Evolutionary conservation across 2,888 invertebrate genomes (phyloP).

Genomic region (Mesochorus sp.): DNA sequence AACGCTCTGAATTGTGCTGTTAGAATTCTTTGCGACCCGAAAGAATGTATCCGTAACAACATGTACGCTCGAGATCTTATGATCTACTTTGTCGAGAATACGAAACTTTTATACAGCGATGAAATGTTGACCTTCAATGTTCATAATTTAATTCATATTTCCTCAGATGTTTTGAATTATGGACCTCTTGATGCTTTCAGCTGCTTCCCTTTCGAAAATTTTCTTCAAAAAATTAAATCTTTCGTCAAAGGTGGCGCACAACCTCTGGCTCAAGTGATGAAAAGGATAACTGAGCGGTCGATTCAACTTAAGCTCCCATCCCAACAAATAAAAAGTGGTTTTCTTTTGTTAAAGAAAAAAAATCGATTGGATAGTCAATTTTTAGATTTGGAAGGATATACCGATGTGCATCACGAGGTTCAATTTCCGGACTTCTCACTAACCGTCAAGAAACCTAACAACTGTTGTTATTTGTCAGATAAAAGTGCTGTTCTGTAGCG

Average conservation of each 20-base stretch:
- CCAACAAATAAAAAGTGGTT: neutral
- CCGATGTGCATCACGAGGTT: neutral
- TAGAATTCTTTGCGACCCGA: slow-evolving; percentile 58
- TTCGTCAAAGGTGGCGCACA: neutral
- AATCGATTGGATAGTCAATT: neutral
- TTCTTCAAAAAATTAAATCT: neutral
- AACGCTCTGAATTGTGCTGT: slow-evolving; percentile 57
- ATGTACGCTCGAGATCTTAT: slow-evolving; percentile 63
- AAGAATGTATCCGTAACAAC: slow-evolving; percentile 52
- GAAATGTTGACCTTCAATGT: slow-evolving; percentile 66
- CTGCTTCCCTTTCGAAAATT: slow-evolving; percentile 18
- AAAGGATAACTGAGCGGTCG: slow-evolving; percentile 20
- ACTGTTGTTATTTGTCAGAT: neutral
- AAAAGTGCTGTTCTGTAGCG: neutral
- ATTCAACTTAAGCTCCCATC: neutral
- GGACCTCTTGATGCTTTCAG: slow-evolving; percentile 27
- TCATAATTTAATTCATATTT: slow-evolving; percentile 58
- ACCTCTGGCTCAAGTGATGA: slow-evolving; percentile 21
- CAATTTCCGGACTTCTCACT: neutral
- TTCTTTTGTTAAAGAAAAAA: neutral
- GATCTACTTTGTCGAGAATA: slow-evolving; percentile 63
- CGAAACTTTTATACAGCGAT: slow-evolving; percentile 65
- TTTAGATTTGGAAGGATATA: neutral
- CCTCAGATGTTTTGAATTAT: neutral
- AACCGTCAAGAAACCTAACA: neutral